Evolutionary conservation across 2,113 vertebrate species (phyloP).

Genomic region (Phodopus roborovskii): DNA sequence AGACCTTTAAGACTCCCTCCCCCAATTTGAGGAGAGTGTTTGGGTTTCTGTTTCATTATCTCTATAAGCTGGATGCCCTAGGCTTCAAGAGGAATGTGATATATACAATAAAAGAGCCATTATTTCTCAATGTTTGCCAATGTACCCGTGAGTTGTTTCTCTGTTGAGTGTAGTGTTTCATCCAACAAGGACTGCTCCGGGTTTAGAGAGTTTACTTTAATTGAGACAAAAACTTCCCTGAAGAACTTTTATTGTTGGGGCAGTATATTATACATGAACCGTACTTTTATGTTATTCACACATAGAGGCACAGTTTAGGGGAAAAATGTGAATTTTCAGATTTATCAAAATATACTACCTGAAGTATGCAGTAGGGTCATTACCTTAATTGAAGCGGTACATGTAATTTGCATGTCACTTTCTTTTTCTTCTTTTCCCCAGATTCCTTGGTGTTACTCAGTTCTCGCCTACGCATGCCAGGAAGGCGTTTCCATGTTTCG

Average conservation of each 20-base stretch:
- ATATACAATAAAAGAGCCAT: not conserved
- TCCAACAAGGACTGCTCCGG: not conserved
- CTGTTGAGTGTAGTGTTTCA: conserved; percentile 2
- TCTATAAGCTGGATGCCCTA: not conserved
- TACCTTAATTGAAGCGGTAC: conserved; percentile 40
- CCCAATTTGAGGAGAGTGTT: not conserved
- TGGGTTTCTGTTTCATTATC: conserved; percentile 42
- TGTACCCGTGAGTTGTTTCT: conserved; percentile 28
- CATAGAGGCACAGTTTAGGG: not conserved
- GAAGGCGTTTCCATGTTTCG: conserved; percentile 99
- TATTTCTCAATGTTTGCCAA: conserved; percentile 14
- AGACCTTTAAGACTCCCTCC: not conserved
- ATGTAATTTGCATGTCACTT: conserved; percentile 55
- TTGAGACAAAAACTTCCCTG: conserved; percentile 41
- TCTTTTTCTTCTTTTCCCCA: conserved; percentile 70
- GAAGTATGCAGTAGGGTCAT: not conserved
- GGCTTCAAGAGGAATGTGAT: not conserved
- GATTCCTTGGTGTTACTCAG: conserved; percentile 96
- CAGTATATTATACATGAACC: not conserved
- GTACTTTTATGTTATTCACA: conserved; percentile 42
- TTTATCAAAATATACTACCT: not conserved
- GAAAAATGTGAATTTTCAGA: not conserved
- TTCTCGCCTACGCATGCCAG: conserved; percentile 98
- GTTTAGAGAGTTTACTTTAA: conserved; percentile 66
- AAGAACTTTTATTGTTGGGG: conserved; percentile 51